Evolutionary conservation across 37 sponge, comb jelly and placozoan genomes (phyloP).

Genomic region (Eunapius fragilis): DNA sequence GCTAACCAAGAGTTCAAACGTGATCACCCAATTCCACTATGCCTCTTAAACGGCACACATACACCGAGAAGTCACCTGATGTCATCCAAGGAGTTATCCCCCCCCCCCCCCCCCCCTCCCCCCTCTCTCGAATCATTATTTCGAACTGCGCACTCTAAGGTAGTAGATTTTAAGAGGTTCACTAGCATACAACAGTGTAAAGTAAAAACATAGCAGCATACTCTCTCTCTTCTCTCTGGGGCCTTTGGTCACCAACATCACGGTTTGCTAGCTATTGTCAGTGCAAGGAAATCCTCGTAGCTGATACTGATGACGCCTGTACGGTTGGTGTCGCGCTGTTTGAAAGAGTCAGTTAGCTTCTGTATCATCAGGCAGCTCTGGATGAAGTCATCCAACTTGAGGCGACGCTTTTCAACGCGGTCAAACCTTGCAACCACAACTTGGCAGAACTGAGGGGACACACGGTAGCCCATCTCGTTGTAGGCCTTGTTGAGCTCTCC

Average conservation of each 20-base stretch:
- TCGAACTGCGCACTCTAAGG: too few relatives aligned
- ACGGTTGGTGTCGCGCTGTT: conserved; percentile 65
- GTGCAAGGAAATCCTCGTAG: conserved; percentile 91
- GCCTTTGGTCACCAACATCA: too few relatives aligned
- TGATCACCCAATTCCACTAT: too few relatives aligned
- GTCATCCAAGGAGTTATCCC: background rate
- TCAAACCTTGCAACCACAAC: conserved; percentile 71
- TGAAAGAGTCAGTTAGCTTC: conserved; percentile 78
- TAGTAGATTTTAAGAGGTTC: too few relatives aligned
- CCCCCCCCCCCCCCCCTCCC: too few relatives aligned
- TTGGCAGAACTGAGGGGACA: conserved; percentile 57
- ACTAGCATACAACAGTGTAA: too few relatives aligned
- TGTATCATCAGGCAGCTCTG: conserved; percentile 85
- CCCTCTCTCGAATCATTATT: too few relatives aligned
- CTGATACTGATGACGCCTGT: conserved; percentile 70
- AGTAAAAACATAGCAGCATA: too few relatives aligned
- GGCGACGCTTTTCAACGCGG: conserved; percentile 14
- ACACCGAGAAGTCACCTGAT: background rate
- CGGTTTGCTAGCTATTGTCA: conserved; percentile 85
- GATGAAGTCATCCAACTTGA: conserved; percentile 89
- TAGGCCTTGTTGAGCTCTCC: conserved; percentile 79
- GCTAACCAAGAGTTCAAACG: too few relatives aligned
- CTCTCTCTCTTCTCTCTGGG: too few relatives aligned
- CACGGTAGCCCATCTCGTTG: conserved; percentile 85
- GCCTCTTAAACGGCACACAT: too few relatives aligned